Conservation (phyloP, 2,113 vertebrate species). For the Dasyurus viverrinus region DNA sequence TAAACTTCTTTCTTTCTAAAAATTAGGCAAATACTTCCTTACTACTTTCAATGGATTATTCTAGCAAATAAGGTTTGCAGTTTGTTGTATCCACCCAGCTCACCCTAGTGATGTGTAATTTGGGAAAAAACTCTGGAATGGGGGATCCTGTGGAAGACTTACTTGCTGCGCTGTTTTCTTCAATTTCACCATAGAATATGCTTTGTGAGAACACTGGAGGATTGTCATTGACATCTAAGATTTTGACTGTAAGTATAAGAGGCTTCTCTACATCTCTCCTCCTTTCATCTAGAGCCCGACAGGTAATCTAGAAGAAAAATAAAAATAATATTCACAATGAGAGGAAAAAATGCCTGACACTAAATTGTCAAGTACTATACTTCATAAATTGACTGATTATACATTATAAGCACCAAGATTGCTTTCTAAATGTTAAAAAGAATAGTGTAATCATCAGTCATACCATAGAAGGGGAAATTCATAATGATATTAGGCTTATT, state of each 20-base stretch:
- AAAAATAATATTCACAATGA: constrained; percentile 22
- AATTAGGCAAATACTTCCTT: not conserved
- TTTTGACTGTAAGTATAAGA: constrained; percentile 84
- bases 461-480: not conserved
- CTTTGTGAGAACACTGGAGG: constrained; percentile 83
- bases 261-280: constrained; percentile 82
- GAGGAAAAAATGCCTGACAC: not conserved
- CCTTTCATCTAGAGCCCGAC: constrained; percentile 78
- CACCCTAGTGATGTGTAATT: not conserved
- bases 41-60: not conserved
- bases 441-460: not conserved
- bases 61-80: not conserved
- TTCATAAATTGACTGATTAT: not conserved
- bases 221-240: constrained; percentile 88
- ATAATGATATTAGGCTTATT: not conserved
- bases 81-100: not conserved
- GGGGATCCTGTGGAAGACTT: constrained; percentile 67
- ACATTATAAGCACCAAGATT: not conserved
- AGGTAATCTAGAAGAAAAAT: constrained; percentile 82
- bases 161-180: constrained; percentile 86
- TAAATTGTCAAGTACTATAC: not conserved
- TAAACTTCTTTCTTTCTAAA: not conserved
- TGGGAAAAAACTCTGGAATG: not conserved
- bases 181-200: constrained; percentile 82
- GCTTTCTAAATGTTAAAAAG: not conserved